These are phyloP conservation scores for Amblyopsis hoosieri DNA, from an alignment of 2,797 vertebrate species.

Conservation along the genomic window DNA sequence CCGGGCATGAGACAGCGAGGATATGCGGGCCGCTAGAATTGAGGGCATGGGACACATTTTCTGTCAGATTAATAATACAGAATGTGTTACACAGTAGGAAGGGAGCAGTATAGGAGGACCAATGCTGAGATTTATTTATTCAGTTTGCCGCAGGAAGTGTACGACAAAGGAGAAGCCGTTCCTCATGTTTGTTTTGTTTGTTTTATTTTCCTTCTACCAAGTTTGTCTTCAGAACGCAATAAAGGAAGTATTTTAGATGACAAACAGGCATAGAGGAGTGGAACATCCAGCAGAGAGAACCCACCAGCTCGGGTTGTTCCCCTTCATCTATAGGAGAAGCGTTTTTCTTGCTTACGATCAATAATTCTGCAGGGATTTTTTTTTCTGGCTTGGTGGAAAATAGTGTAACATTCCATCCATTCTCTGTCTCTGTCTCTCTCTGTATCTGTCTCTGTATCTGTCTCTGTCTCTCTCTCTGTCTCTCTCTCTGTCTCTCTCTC, in stretches of 20 bases:
- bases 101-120: neutral
- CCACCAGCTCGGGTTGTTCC: slow-evolving; percentile 26
- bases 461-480: slow-evolving; percentile 11
- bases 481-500: slow-evolving; percentile 43
- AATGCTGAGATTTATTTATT: neutral
- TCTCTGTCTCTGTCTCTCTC: slow-evolving; percentile 2
- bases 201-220: slow-evolving; percentile 23
- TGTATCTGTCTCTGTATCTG: slow-evolving; percentile 18
- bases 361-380: slow-evolving; percentile 65
- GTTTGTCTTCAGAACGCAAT: slow-evolving; percentile 46
- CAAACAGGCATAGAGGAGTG: slow-evolving; percentile 53
- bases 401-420: slow-evolving; percentile 71
- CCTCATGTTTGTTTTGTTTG: slow-evolving; percentile 22
- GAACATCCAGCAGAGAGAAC: slow-evolving; percentile 58
- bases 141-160: slow-evolving; percentile 14
- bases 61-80: too few species aligned
- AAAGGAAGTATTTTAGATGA: slow-evolving; percentile 48
- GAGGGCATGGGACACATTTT: too few species aligned
- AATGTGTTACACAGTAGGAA: too few species aligned
- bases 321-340: slow-evolving; percentile 63
- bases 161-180: slow-evolving; percentile 13
- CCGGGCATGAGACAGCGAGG: slow-evolving; percentile 36
- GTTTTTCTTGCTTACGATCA: slow-evolving; percentile 67
- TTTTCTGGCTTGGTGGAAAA: slow-evolving; percentile 62
- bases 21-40: slow-evolving; percentile 16